Conservation (phyloP, 2,797 vertebrate species). For the Neosalanx taihuensis region DNA sequence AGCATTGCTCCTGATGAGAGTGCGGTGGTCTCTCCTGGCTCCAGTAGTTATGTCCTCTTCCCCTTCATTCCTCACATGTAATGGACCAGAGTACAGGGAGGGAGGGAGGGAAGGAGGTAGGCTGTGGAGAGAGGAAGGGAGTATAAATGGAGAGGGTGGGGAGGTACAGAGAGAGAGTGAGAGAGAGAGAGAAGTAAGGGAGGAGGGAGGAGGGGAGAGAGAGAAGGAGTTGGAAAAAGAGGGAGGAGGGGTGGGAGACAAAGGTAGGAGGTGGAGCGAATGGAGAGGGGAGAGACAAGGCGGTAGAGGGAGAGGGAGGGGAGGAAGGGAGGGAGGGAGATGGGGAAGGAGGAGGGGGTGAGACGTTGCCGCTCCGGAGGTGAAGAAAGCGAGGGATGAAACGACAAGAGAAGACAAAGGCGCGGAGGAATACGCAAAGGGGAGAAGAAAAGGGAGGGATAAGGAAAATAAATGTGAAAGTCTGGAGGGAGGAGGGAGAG, state of each 20-base stretch:
- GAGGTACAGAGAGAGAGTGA: background rate
- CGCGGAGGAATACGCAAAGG: background rate
- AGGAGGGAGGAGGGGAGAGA: background rate
- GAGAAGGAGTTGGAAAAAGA: background rate
- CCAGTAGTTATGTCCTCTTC: background rate
- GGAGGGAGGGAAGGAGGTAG: background rate
- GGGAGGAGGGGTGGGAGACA: background rate
- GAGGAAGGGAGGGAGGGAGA: background rate
- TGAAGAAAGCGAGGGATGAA: background rate
- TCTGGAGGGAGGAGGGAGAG: background rate
- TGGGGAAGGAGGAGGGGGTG: background rate
- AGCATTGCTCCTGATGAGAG: slow-evolving; percentile 28
- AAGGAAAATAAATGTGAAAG: background rate
- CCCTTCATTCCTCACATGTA: slow-evolving; percentile 17
- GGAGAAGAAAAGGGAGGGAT: background rate
- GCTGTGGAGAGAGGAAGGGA: background rate
- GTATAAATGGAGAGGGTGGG: background rate
- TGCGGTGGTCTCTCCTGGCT: background rate
- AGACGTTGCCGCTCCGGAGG: background rate
- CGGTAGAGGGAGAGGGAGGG: background rate
- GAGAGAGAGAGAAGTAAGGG: background rate
- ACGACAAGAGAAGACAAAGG: background rate
- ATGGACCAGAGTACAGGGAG: background rate
- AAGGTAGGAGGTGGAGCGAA: background rate
- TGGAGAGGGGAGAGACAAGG: background rate